Base-by-base conservation (phyloP, 1,140 invertebrate genomes). In the Tetraneura akinire region DNA sequence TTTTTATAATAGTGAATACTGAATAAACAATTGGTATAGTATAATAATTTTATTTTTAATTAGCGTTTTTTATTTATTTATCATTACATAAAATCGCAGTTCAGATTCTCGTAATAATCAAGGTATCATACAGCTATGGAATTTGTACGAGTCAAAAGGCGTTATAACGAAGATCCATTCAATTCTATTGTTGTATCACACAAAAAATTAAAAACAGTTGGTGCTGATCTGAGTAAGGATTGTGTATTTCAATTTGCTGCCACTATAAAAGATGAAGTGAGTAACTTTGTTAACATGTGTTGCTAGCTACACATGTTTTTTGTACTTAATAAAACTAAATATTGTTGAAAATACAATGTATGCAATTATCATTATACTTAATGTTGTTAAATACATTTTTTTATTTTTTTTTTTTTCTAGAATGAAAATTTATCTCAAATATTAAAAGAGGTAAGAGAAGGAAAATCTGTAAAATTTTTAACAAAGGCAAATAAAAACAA, bases 211-310 rank as follows among this genome's bases (percentile, higher is more conserved):
- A 78, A 78, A 78, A n/a, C 37, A 5, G 3, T 45, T n/a, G 55
- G 23, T 29, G 23, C 70, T 1, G 16, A 53, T 11, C n/a, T 16
- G 8, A 37, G 21, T 45, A 6, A 4, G 32, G 73, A 76, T 76
- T 45, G 55, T 62, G 55, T 78, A 4, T 78, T 78, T 78, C 51
- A 78, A 62, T 78, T 78, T 62, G 74, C 74, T 26, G 55, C 32
- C 16, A 78, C 74, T 47, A 18, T 78, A 47, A 78, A 62, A 47
- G 13, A 62, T 16, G 37, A 55, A 62, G 74, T 78, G 4, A 78
- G 55, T 62, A 37, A 37, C 8, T 37, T 37, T 37, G 32, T 37
- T 4, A 37, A 37, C 8, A 37, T 37, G 8, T 8, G n/a, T 37
- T 37, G 8, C 32, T 37, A 37, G 3, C 32, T 37, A 37, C 32